Percentiles rank a stretch among this genome's conserved stretches.
These are phyloP conservation scores for Bolinopsis microptera DNA, from an alignment of 37 sponge, comb jelly and placozoan genomes.

Conservation along the genomic window DNA sequence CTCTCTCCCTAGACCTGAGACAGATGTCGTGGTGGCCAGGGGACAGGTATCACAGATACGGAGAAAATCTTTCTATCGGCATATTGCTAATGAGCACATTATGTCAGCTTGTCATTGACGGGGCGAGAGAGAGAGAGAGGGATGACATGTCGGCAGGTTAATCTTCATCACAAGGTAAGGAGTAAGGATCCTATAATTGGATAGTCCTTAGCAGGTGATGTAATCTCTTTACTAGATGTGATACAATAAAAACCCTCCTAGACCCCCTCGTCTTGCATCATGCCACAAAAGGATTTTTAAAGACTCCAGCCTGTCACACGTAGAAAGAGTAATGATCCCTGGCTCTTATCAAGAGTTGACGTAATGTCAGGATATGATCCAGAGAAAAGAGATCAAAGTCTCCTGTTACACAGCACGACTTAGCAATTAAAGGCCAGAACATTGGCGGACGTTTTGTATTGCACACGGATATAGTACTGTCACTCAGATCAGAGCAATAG, in stretches of 20 bases:
- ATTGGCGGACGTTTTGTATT: too few species aligned
- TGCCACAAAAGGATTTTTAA: background rate
- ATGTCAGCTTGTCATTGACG: background rate
- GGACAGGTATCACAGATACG: background rate
- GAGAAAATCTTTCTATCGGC: background rate
- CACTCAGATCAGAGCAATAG: too few species aligned
- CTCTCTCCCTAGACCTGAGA: background rate
- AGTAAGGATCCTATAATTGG: background rate
- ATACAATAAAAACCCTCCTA: too few species aligned
- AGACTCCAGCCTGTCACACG: background rate
- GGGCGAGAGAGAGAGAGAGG: too few species aligned
- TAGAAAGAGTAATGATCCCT: too few species aligned
- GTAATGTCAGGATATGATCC: too few species aligned
- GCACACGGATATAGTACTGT: too few species aligned
- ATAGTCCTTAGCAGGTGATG: background rate
- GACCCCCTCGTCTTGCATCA: background rate
- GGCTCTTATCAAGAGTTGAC: too few species aligned
- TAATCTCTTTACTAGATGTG: background rate
- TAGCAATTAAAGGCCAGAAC: too few species aligned
- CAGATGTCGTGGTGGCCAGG: background rate
- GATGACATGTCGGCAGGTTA: too few species aligned
- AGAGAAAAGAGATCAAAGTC: too few species aligned
- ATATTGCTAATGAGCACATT: background rate
- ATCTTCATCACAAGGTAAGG: background rate
- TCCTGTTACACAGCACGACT: too few species aligned